Conservation (phyloP, 2,888 invertebrate species). For the Hermodice carunculata region DNA sequence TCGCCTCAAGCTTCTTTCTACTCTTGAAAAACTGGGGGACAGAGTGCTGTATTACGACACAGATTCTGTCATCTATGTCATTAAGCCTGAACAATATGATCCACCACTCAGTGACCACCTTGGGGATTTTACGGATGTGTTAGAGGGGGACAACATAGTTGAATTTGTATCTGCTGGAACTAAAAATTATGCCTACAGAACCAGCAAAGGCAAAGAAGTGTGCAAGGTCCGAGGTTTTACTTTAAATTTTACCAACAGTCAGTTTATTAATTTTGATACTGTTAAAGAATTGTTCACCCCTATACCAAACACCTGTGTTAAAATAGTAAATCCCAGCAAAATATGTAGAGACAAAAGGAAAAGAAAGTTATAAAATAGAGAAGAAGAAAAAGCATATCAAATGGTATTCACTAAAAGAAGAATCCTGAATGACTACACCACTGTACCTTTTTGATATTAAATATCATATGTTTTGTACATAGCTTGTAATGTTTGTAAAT, state of each 20-base stretch:
- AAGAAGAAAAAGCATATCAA: conserved; percentile 18
- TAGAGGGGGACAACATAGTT: not conserved
- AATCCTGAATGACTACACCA: conserved; percentile 29
- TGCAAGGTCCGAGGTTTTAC: conserved; percentile 51
- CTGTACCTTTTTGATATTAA: conserved; percentile 39
- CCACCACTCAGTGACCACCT: conserved; percentile 55
- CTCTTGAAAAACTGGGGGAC: not conserved
- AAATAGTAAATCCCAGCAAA: conserved; percentile 30
- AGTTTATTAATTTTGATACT: conserved; percentile 39
- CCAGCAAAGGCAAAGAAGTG: conserved; percentile 32
- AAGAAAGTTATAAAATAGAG: conserved; percentile 83
- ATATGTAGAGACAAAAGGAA: conserved; percentile 71
- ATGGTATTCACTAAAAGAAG: conserved; percentile 39
- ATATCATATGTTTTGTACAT: too few species aligned
- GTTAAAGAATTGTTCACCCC: conserved; percentile 26
- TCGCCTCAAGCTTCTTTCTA: not conserved
- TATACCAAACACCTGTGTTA: not conserved
- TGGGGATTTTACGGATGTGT: conserved; percentile 65
- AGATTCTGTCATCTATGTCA: not conserved
- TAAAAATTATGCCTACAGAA: conserved; percentile 60
- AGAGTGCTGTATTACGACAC: not conserved
- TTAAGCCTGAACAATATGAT: not conserved
- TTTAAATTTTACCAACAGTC: conserved; percentile 35
- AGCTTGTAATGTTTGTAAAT: too few species aligned
- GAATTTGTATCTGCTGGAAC: conserved; percentile 63